Base-by-base conservation (phyloP, 2,888 invertebrate species). In the Hermaeophaga mercurialis region DNA sequence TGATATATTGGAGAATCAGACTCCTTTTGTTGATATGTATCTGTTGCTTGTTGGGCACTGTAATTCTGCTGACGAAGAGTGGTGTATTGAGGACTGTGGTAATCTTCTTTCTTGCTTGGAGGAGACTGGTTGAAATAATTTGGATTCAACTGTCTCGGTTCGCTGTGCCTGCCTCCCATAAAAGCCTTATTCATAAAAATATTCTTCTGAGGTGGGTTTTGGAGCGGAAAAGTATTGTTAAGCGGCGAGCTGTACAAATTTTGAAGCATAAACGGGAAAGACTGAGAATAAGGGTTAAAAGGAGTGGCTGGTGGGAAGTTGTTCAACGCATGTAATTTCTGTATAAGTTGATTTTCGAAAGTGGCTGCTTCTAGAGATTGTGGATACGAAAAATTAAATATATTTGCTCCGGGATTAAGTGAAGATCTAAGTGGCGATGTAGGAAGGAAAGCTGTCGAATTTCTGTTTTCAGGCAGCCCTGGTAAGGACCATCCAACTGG, bases 241-340 rank as follows among this genome's bases (percentile, higher is more conserved):
- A 75, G 56, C 48, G 74, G 48, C 0, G 48, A 54, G 17, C 57
- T 62, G 56, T 74, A 76, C 38, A 75, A 43, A 33, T 62, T 66
- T 2, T 66, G 54, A 22, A 64, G 57, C 17, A 72, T 55, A 36
- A 60, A 67, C 0, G 72, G 70, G 36, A 71, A 50, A 4, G 66
- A 54, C 50, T 72, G 71, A 34, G 65, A 65, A 54, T 68, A 71
- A 52, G 62, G 67, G 18, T 66, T 62, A 62, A 67, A 66, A 11
- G 65, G 50, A 55, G 66, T 22, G 0, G 73, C 67, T 1, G 73
- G 76, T 2, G 75, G 70, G 65, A 80, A 81, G 0, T 79, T 78
- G 58, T 78, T 79, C 34, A 82, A 71, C 47, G 78, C 75, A 69
- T 82, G 82, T 49, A 83, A 67, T 58, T 81, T 75, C 65, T 82